Conservation (phyloP, 2,888 invertebrate genomes). For the Amphiduros pacificus region DNA sequence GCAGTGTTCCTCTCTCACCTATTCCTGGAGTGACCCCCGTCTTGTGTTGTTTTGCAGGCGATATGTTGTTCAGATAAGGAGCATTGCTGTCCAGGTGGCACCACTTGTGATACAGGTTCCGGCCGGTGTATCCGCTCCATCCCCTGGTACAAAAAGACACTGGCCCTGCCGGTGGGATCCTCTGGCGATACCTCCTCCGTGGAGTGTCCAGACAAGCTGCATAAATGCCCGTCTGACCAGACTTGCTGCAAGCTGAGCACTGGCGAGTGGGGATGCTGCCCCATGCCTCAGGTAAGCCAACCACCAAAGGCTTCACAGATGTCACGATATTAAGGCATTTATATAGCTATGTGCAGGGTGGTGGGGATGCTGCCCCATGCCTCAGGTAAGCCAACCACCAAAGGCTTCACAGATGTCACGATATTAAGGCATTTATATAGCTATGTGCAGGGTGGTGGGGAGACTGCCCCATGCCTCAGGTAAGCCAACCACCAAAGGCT, state of each 20-base stretch:
- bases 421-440: slow-evolving; percentile 44
- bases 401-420: slow-evolving; percentile 36
- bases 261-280: slow-evolving; percentile 51
- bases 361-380: slow-evolving; percentile 52
- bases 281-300: slow-evolving; percentile 33
- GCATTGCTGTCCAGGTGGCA: slow-evolving; percentile 38
- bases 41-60: slow-evolving; percentile 23
- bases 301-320: slow-evolving; percentile 22
- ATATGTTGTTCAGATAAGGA: slow-evolving; percentile 38
- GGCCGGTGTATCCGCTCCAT: slow-evolving; percentile 15
- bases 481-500: slow-evolving; percentile 29
- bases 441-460: slow-evolving; percentile 37
- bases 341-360: slow-evolving; percentile 36
- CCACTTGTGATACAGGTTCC: slow-evolving; percentile 28
- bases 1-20: neutral
- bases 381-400: slow-evolving; percentile 35
- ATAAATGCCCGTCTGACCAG: slow-evolving; percentile 33
- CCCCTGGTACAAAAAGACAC: neutral
- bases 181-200: slow-evolving; percentile 58
- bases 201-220: slow-evolving; percentile 25
- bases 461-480: slow-evolving; percentile 51
- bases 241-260: slow-evolving; percentile 45
- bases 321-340: slow-evolving; percentile 41
- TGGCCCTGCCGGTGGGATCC: slow-evolving; percentile 59
- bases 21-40: neutral